These are phyloP conservation scores for Druon quercuslanigerum DNA, from an alignment of 1,140 invertebrate species.

Conservation along the genomic window DNA sequence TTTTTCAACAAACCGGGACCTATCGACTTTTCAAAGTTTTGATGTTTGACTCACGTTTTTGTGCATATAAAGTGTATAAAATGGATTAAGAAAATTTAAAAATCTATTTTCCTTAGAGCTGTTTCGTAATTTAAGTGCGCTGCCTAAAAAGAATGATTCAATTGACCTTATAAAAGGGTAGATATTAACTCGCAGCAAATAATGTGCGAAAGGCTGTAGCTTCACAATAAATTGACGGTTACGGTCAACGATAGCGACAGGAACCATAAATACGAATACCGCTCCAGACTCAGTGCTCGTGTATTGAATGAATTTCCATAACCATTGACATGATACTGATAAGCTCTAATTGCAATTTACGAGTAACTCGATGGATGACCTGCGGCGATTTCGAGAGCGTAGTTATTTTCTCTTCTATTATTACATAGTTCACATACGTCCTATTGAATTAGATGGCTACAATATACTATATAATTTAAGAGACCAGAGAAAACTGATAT, in stretches of 20 bases:
- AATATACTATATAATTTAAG: background rate
- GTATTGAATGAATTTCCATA: slow-evolving; percentile 9
- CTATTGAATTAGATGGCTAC: background rate
- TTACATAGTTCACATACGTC: background rate
- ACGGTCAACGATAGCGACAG: slow-evolving; percentile 11
- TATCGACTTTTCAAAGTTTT: too few species aligned
- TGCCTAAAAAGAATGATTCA: background rate
- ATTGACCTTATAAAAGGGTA: background rate
- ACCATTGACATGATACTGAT: slow-evolving; percentile 19
- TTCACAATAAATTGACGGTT: slow-evolving; percentile 24
- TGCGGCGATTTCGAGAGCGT: background rate
- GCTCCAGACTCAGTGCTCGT: background rate
- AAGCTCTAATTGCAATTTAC: slow-evolving; percentile 29
- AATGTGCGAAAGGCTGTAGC: slow-evolving; percentile 15
- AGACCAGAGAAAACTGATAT: background rate
- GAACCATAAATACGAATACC: background rate
- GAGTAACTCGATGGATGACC: slow-evolving; percentile 18
- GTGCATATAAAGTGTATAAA: too few species aligned
- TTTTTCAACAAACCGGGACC: too few species aligned
- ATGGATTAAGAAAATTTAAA: too few species aligned
- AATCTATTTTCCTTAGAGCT: background rate
- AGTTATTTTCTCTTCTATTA: background rate
- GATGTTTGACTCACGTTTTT: too few species aligned
- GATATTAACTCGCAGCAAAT: background rate
- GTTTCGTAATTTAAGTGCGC: background rate